Percentiles rank a stretch among this genome's conserved stretches.
phyloP scores from a whole-genome alignment of 2,113 vertebrate genomes.

The Tupaia chinensis region DNA sequence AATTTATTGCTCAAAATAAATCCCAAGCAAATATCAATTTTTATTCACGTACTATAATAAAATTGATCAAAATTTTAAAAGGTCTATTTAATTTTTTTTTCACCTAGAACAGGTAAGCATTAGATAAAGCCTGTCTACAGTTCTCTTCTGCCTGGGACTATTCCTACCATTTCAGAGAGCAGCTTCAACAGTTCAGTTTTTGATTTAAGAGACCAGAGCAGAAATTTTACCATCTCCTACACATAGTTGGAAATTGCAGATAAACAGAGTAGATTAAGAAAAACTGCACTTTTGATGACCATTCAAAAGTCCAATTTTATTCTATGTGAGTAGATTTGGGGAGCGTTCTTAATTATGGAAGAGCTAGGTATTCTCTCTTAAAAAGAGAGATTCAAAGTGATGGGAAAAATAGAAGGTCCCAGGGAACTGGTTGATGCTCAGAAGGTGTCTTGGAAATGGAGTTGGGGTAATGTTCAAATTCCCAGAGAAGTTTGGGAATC shows the following conservation, averaged over 20 bases:
- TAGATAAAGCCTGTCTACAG: neutral
- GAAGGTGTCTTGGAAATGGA: neutral
- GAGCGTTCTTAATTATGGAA: neutral
- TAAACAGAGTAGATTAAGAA: neutral
- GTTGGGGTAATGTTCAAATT: neutral
- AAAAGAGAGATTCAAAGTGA: neutral
- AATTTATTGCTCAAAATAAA: neutral
- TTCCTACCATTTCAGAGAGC: neutral
- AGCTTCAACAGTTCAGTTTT: neutral
- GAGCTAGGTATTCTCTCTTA: neutral
- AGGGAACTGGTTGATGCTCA: neutral
- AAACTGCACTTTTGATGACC: neutral
- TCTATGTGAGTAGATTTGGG: neutral
- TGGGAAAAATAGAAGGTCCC: neutral
- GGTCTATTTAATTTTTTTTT: neutral
- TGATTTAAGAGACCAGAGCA: neutral
- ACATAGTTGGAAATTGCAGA: neutral
- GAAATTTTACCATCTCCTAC: neutral
- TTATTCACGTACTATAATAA: neutral
- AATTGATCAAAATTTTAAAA: neutral
- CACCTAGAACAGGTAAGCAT: neutral
- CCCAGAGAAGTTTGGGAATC: neutral
- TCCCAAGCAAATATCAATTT: too few species aligned
- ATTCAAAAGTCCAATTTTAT: neutral
- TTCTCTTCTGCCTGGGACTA: neutral